Evolutionary conservation across 2,797 vertebrate species (phyloP).

Genomic region (Typhlichthys subterraneus): DNA sequence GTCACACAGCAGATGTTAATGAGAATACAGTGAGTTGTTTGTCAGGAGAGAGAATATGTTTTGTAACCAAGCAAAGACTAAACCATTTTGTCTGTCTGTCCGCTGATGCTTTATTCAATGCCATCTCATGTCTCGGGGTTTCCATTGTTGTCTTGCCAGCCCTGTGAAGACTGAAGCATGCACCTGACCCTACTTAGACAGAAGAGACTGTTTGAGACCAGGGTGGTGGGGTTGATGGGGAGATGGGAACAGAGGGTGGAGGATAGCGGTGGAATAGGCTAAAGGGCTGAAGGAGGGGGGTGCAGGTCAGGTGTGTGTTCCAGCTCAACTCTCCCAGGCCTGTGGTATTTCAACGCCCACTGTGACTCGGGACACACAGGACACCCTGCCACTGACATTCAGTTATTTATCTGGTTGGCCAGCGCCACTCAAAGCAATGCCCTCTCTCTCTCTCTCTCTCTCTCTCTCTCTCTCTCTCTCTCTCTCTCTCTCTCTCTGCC

Average conservation of each 20-base stretch:
- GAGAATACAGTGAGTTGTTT: too few species aligned
- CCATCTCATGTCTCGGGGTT: neutral
- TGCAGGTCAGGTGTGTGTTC: constrained; percentile 47
- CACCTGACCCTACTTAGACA: neutral
- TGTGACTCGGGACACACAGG: constrained; percentile 49
- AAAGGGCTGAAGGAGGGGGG: constrained; percentile 24
- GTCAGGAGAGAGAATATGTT: too few species aligned
- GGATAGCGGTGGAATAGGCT: neutral
- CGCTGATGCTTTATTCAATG: neutral
- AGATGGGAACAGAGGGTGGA: constrained; percentile 8
- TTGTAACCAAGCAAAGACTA: too few species aligned
- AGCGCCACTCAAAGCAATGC: constrained; percentile 30
- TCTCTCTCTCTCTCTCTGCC: constrained; percentile 10
- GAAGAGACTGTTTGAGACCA: neutral
- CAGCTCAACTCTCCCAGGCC: constrained; percentile 31
- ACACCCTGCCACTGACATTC: constrained; percentile 53
- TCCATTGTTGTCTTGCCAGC: neutral
- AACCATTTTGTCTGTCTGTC: neutral
- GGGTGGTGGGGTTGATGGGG: neutral
- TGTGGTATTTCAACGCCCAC: constrained; percentile 66
- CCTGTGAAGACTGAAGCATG: neutral
- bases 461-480: constrained; percentile 3
- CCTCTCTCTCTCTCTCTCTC: neutral
- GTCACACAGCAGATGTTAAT: too few species aligned
- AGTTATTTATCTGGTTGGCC: constrained; percentile 58